These are phyloP conservation scores for Furcifer pardalis DNA, from an alignment of 2,797 vertebrate species.

Conservation along the genomic window DNA sequence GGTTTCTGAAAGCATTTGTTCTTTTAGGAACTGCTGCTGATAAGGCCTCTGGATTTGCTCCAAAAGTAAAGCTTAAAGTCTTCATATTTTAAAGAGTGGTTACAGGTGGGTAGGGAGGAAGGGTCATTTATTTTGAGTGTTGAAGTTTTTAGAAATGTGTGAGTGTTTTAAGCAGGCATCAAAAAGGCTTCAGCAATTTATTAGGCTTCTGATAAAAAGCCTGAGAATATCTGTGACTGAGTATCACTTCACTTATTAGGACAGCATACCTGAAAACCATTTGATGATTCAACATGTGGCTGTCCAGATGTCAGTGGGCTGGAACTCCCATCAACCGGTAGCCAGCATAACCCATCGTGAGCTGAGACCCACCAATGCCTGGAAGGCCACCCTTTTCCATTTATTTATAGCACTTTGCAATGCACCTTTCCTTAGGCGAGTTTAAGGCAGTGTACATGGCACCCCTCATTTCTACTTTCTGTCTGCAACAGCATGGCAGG, in stretches of 20 bases:
- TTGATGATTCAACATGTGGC: too few species aligned
- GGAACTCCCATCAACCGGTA: too few species aligned
- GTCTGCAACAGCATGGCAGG: too few species aligned
- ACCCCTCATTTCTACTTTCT: too few species aligned
- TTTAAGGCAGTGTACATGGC: too few species aligned
- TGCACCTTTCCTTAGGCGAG: too few species aligned
- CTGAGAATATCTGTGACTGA: fast-evolving
- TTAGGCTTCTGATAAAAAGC: not conserved
- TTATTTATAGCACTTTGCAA: too few species aligned
- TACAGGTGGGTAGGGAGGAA: not conserved
- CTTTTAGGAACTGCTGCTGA: slow-evolving; percentile 29
- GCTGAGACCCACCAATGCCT: too few species aligned
- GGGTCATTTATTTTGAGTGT: not conserved
- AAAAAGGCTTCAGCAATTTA: slow-evolving; percentile 25
- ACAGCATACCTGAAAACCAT: not conserved
- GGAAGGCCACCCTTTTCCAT: too few species aligned
- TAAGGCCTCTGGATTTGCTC: slow-evolving; percentile 49
- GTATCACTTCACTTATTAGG: not conserved
- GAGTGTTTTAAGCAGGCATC: not conserved
- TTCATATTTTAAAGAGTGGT: not conserved
- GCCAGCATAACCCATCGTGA: too few species aligned
- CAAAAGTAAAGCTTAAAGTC: slow-evolving; percentile 23
- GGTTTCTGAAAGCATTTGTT: slow-evolving; percentile 43
- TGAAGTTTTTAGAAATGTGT: not conserved
- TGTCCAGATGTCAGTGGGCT: too few species aligned